phyloP scores from a whole-genome alignment of 2,113 vertebrate genomes.

The Panthera leo region DNA sequence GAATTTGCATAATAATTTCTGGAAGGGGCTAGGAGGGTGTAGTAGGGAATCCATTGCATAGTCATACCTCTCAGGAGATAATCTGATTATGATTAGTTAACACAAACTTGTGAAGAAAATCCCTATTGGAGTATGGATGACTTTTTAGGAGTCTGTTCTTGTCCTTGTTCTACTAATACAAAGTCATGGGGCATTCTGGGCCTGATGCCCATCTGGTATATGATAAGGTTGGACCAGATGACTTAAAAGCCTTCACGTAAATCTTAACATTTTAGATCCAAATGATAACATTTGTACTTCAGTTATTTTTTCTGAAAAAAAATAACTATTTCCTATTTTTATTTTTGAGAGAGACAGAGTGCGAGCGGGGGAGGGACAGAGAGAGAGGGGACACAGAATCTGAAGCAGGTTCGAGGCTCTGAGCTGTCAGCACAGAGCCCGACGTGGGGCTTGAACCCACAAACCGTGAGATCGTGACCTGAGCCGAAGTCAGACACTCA shows the following conservation, averaged over 20 bases:
- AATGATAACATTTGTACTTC: background rate
- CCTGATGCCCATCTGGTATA: background rate
- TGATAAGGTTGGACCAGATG: background rate
- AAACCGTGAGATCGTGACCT: too few species aligned
- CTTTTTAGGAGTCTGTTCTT: background rate
- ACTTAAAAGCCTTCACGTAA: background rate
- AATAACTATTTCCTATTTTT: background rate
- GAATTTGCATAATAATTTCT: background rate
- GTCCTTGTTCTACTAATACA: background rate
- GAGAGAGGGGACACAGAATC: too few species aligned
- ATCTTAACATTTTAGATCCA: background rate
- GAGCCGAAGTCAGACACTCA: too few species aligned
- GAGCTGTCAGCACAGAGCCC: too few species aligned
- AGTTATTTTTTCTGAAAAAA: background rate
- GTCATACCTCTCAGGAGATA: background rate
- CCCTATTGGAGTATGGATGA: background rate
- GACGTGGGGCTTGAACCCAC: too few species aligned
- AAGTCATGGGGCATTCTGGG: background rate
- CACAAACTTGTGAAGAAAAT: background rate
- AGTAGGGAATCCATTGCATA: background rate
- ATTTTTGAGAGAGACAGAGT: too few species aligned
- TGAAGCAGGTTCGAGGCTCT: too few species aligned
- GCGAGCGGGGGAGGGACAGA: too few species aligned
- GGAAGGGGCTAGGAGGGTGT: too few species aligned
- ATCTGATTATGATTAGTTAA: background rate